A percentile compares a stretch with the other conserved stretches of the same genome.
Evolutionary conservation across 2,888 invertebrate species (phyloP).

Genomic region (Trachelus iudaicus): DNA sequence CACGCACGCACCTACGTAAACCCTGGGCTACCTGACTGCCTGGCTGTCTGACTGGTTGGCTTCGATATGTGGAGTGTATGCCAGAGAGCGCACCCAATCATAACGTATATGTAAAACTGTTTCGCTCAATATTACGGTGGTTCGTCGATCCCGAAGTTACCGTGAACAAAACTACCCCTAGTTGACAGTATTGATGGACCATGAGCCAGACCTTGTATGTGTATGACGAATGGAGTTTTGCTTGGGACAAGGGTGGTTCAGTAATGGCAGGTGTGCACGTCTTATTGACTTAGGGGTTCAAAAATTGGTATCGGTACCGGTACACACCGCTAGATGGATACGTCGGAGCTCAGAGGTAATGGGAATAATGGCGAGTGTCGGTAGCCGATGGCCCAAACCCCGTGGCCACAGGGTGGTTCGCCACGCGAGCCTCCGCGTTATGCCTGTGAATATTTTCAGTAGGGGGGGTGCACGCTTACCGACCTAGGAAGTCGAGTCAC

Average conservation of each 20-base stretch:
- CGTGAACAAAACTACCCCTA: not conserved
- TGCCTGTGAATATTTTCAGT: slow-evolving; percentile 3
- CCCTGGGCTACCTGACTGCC: not conserved
- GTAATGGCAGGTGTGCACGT: not conserved
- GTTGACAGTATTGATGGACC: not conserved
- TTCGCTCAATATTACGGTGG: not conserved
- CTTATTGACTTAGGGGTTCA: not conserved
- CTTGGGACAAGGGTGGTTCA: not conserved
- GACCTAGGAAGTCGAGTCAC: slow-evolving; percentile 25
- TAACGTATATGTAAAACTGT: not conserved
- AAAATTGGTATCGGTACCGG: not conserved
- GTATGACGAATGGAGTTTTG: not conserved
- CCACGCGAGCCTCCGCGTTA: slow-evolving; percentile 57
- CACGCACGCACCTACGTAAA: not conserved
- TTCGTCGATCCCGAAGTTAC: not conserved
- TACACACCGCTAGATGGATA: not conserved
- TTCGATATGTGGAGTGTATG: not conserved
- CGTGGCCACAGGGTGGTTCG: slow-evolving; percentile 60
- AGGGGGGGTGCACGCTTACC: slow-evolving; percentile 30
- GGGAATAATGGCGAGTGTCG: slow-evolving; percentile 55
- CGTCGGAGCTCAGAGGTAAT: slow-evolving; percentile 24
- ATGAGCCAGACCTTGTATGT: not conserved
- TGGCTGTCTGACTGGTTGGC: not conserved
- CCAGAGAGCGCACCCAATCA: not conserved
- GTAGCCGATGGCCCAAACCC: slow-evolving; percentile 24